Evolutionary conservation across 2,113 vertebrate species (phyloP).

Genomic region (Xyrauchen texanus): DNA sequence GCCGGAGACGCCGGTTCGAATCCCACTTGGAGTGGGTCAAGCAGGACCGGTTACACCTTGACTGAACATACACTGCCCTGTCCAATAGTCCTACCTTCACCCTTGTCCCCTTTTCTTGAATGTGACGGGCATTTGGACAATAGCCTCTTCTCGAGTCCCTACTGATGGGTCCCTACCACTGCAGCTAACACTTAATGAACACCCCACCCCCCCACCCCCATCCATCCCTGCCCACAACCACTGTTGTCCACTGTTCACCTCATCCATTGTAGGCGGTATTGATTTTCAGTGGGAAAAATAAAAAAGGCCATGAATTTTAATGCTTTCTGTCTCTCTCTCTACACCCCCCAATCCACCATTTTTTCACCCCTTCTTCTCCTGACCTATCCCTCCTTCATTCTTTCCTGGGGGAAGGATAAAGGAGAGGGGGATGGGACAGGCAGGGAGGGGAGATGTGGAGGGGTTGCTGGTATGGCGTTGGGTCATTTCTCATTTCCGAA

Average conservation of each 20-base stretch:
- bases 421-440: slow-evolving; percentile 48
- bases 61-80: too few species aligned
- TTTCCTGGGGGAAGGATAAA: slow-evolving; percentile 63
- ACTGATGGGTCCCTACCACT: slow-evolving; percentile 62
- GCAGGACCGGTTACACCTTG: too few species aligned
- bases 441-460: slow-evolving; percentile 36
- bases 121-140: slow-evolving; percentile 63
- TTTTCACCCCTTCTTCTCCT: slow-evolving; percentile 8
- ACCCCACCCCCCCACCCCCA: slow-evolving; percentile 24
- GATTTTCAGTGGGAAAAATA: slow-evolving; percentile 81
- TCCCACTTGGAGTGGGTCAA: too few species aligned
- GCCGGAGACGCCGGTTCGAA: too few species aligned
- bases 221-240: slow-evolving; percentile 62
- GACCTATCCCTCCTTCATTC: slow-evolving; percentile 41
- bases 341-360: neutral
- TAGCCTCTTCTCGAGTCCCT: slow-evolving; percentile 63
- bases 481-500: slow-evolving; percentile 67
- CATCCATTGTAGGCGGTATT: slow-evolving; percentile 82
- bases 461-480: slow-evolving; percentile 49
- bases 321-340: slow-evolving; percentile 69
- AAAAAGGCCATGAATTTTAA: slow-evolving; percentile 83
- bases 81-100: too few species aligned
- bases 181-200: slow-evolving; percentile 77
- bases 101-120: slow-evolving; percentile 8
- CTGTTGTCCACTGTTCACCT: slow-evolving; percentile 81